Base-by-base conservation (phyloP, 2,888 invertebrate species). In the Sylvicola cinctus region DNA sequence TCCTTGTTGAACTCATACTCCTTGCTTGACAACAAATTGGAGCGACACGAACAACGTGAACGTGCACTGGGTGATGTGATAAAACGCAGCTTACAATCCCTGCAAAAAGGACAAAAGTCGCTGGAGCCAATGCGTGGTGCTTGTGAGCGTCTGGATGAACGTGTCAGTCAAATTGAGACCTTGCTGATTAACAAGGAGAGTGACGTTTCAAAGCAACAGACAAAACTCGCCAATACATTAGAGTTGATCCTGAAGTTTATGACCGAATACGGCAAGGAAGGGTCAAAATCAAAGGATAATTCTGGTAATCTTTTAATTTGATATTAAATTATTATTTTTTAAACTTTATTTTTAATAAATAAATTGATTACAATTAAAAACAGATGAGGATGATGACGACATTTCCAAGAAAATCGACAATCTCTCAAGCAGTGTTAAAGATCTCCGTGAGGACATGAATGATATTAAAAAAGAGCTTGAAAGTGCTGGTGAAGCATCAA, bases 21-120 rank as follows among this genome's bases (percentile, higher is more conserved):
- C 30, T 66, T 71, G 27, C 69, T 78, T 33, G 81, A 80, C 41
- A 80, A 79, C 49, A 85, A 84, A 57, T 53, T 87, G 40, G 84
- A 85, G 48, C 62, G 85, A 12, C 85, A 87, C 53, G 85, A 87
- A 52, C 72, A 68, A 45, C 62, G 87, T 10, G 84, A 85, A 52
- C 67, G 79, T 41, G 71, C 72, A 1, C 58, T 83, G 15, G 83
- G 80, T 1, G 84, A 85, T 37, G 68, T 78, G 42, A 49, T 84
- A 34, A 84, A 83, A 58, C 77, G 75, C 50, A 70, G 73, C 32
- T 56, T 87, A 39, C 57, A 63, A 2, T 60, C 66, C 1, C 52
- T 85, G 31, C 81, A 81, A 42, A 81, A 78, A 52, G 69, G 76
- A 34, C 72, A 76, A 41, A 63, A 73, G 41, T 64, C 66, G 2